These are phyloP conservation scores for Coleophora deauratella DNA, from an alignment of 2,888 invertebrate genomes.

Conservation along the genomic window DNA sequence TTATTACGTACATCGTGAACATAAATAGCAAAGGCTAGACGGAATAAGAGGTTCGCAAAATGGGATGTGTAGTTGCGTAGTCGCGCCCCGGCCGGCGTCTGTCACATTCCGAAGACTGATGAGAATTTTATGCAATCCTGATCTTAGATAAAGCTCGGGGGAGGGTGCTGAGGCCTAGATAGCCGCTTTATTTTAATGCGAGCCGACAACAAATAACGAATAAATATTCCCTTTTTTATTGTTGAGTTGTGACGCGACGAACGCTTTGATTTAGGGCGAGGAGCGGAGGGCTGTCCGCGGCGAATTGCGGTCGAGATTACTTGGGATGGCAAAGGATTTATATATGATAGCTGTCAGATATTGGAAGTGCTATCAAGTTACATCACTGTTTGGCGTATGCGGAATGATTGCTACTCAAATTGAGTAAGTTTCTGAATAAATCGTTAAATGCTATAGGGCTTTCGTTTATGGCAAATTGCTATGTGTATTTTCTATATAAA, in stretches of 20 bases:
- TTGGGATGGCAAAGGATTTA: conserved; percentile 53
- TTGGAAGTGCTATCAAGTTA: conserved; percentile 50
- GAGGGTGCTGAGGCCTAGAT: conserved; percentile 65
- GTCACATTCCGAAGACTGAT: conserved; percentile 58
- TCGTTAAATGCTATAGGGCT: neutral
- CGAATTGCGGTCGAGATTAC: conserved; percentile 66
- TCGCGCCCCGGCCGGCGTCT: conserved; percentile 39
- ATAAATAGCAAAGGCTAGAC: conserved; percentile 25
- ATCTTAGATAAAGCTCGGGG: conserved; percentile 61
- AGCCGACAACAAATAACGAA: conserved; percentile 72
- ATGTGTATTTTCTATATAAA: too few relatives aligned
- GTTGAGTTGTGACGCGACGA: conserved; percentile 57
- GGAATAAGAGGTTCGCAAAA: conserved; percentile 36
- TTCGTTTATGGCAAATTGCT: neutral
- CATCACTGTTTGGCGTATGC: conserved; percentile 46
- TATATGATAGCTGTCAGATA: conserved; percentile 48
- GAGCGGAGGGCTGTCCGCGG: conserved; percentile 48
- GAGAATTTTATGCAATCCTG: conserved; percentile 67
- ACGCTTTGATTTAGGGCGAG: conserved; percentile 65
- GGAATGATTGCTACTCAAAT: conserved; percentile 1
- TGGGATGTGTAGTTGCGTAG: conserved; percentile 59
- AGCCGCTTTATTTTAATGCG: conserved; percentile 69
- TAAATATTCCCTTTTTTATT: conserved; percentile 64
- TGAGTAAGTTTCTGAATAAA: neutral
- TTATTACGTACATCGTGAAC: conserved; percentile 17